Evolutionary conservation across 37 sponge, comb jelly and placozoan genomes (phyloP), one percentile per base, ranked within the genome.

Genomic region (Dysidea cf. avara): DNA sequence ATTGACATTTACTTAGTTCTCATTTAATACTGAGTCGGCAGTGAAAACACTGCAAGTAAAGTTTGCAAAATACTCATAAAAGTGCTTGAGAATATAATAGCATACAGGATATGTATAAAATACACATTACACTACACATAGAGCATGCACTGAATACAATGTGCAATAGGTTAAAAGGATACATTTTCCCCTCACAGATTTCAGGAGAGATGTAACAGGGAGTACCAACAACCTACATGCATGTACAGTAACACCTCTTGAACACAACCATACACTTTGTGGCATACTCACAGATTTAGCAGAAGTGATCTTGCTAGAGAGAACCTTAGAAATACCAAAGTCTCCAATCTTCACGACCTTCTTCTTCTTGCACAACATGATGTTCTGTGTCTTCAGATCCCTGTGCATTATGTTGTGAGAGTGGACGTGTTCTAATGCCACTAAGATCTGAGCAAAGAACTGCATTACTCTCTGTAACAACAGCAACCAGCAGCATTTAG

Each of bases 181-280:
- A 93, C 83, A 61, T 39, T 55, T 85, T 76, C 21, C 94, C 94
- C 36, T 93, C 83, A 47, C 94, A 93, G 18, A 93, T 89, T 59
- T 93, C 94, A 2, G 94, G 94, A 21, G 94, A 93, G 29, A 93
- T 89, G 71, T 93, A 93, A 36, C 94, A 85, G 1, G 94, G 94
- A 57, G 94, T 93, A 18, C 94, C 94, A 13, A 93, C 92, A 52
- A 93, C 86, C 94, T 93, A 50, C 24, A 68, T 43, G 61, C 34
- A 53, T 3, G 49, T 31, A 29, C 35, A 66, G 25, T 17, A 13
- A 75, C 39, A 66, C 29, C 24, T 29, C 12, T 11, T 18, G 39
- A 62, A 4, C 24, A 14, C 62, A 18, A 63, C 4, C 37, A 63
- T n/a, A 26, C 21, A 13, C 13, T 21, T 13, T n/a, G 40, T 65